phyloP scores from a whole-genome alignment of 2,797 vertebrate species.

The Gobionotothen gibberifrons region DNA sequence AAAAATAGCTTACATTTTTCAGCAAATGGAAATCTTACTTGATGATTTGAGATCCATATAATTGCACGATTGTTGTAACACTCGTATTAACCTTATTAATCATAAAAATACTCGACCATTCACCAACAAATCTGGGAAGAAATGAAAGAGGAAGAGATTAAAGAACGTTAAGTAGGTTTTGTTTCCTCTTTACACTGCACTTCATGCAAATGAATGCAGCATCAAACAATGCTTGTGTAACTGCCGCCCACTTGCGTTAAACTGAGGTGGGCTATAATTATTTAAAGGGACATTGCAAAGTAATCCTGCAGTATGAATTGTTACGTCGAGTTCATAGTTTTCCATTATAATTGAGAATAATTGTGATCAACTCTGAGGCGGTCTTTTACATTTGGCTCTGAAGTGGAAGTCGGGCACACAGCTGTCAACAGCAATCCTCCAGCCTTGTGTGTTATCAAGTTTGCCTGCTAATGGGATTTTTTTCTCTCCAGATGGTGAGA shows the following conservation, averaged over 20 bases:
- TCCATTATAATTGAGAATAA: constrained; percentile 1
- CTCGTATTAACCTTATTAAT: background rate
- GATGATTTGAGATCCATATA: background rate
- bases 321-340: background rate
- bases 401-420: constrained; percentile 10
- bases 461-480: constrained; percentile 44
- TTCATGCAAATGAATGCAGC: constrained; percentile 4
- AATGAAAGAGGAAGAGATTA: too few relatives aligned
- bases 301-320: background rate
- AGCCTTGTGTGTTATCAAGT: constrained; percentile 24
- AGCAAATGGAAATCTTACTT: background rate
- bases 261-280: background rate
- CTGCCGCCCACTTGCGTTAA: background rate
- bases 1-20: background rate
- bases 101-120: background rate
- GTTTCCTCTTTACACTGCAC: background rate
- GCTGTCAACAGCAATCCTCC: constrained; percentile 1
- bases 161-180: background rate
- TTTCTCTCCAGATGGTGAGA: constrained; percentile 91
- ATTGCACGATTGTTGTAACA: constrained; percentile 9
- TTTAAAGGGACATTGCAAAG: background rate
- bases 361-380: background rate
- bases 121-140: background rate
- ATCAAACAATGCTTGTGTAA: background rate
- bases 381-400: background rate